Evolutionary conservation across 2,888 invertebrate species (phyloP).

Genomic region (Allophyes oxyacanthae): DNA sequence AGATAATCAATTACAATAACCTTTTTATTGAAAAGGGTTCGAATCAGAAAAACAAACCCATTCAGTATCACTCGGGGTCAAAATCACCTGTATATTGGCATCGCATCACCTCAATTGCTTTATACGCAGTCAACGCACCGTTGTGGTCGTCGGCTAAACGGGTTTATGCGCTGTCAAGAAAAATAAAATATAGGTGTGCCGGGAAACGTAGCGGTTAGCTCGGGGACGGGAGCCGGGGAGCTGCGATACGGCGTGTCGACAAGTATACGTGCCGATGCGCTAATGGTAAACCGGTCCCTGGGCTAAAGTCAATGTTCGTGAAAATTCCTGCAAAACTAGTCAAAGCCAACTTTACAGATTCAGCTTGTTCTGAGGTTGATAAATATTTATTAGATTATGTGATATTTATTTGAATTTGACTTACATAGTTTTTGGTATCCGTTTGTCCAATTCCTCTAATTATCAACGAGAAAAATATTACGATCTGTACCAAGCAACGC

Average conservation of each 20-base stretch:
- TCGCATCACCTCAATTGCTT: conserved; percentile 19
- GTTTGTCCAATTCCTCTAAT: conserved; percentile 56
- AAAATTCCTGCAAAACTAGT: conserved; percentile 26
- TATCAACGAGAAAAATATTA: conserved; percentile 54
- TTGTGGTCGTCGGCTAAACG: conserved; percentile 40
- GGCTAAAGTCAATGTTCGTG: conserved; percentile 27
- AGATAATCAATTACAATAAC: no score
- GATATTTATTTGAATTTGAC: no score
- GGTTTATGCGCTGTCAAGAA: conserved; percentile 34
- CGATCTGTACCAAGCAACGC: conserved; percentile 30
- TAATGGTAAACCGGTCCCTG: conserved; percentile 39
- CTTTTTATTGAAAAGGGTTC: no score
- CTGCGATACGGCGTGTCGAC: conserved; percentile 32
- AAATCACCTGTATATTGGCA: conserved; percentile 1
- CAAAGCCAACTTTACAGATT: background rate
- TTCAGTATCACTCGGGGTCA: background rate
- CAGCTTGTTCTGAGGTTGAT: background rate
- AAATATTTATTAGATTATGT: no score
- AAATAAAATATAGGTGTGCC: conserved; percentile 45
- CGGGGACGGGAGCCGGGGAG: conserved; percentile 9
- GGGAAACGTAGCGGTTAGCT: conserved; percentile 31
- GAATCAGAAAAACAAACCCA: background rate
- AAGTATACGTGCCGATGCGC: conserved; percentile 44
- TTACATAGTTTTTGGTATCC: conserved; percentile 66
- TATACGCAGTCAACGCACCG: conserved; percentile 23